Conservation (phyloP, 64 coral and sea anemone species). For the Catalaphyllia jardinei region DNA sequence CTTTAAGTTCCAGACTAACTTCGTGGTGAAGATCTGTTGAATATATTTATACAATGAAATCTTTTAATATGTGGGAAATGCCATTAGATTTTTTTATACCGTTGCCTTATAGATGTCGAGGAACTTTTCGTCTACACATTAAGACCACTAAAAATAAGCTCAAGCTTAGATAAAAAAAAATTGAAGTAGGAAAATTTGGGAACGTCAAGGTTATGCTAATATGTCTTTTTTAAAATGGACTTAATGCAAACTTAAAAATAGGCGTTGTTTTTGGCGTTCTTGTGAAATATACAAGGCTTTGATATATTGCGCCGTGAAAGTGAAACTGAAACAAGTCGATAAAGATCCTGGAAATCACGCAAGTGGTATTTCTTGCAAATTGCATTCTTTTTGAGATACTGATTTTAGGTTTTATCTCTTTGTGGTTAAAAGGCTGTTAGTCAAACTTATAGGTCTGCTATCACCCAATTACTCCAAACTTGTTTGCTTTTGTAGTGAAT, state of each 20-base stretch:
- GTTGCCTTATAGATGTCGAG: neutral
- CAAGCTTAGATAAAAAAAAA: neutral
- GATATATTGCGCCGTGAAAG: neutral
- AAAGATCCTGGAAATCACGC: neutral
- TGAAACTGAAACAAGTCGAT: neutral
- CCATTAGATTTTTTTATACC: neutral
- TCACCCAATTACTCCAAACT: too few relatives aligned
- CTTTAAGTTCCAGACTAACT: neutral
- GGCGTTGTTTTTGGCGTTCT: constrained; percentile 6
- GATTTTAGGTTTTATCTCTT: neutral
- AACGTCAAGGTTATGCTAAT: neutral
- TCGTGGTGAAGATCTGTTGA: constrained; percentile 15
- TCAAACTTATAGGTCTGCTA: too few relatives aligned
- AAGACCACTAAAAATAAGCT: too few relatives aligned
- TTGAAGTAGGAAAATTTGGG: neutral
- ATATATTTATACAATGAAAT: constrained; percentile 41
- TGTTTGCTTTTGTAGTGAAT: too few relatives aligned
- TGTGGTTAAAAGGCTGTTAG: neutral
- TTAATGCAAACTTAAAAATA: neutral
- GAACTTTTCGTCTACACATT: neutral
- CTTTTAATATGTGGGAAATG: constrained; percentile 21
- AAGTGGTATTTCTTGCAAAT: neutral
- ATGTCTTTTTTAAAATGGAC: neutral
- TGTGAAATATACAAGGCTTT: neutral
- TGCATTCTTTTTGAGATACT: neutral